These are phyloP conservation scores for Eidolon helvum DNA, from an alignment of 2,113 vertebrate species.

Conservation along the genomic window DNA sequence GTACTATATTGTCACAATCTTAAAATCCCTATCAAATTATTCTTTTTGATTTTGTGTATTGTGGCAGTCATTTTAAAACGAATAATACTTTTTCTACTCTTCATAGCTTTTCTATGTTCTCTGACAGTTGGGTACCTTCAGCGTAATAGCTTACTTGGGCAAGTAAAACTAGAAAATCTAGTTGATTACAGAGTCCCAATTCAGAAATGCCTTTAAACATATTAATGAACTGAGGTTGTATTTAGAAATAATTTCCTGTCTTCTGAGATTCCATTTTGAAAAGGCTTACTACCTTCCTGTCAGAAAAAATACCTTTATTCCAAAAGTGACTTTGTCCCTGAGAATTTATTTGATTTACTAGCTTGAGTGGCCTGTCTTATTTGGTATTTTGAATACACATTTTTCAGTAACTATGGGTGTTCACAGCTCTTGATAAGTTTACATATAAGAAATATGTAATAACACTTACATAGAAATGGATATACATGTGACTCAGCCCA, in stretches of 20 bases:
- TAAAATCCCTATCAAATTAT: not conserved
- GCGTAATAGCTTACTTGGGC: not conserved
- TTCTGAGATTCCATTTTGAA: not conserved
- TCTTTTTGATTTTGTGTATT: too few species aligned
- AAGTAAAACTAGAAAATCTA: not conserved
- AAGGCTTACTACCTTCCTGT: not conserved
- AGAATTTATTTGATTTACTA: not conserved
- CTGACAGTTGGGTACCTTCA: not conserved
- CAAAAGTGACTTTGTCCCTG: not conserved
- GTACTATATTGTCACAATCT: not conserved
- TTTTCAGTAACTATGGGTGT: not conserved
- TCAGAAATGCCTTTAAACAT: not conserved
- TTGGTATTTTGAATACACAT: not conserved
- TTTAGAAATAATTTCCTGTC: not conserved
- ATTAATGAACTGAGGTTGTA: not conserved
- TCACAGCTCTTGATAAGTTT: not conserved
- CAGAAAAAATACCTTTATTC: not conserved
- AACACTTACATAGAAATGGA: not conserved
- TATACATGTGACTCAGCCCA: rapidly evolving
- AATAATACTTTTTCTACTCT: not conserved
- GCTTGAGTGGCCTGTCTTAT: not conserved
- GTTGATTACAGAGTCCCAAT: not conserved
- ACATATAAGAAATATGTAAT: not conserved
- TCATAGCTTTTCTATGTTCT: not conserved
- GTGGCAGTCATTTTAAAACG: not conserved